phyloP scores from a whole-genome alignment of 2,113 vertebrate genomes.

The Fulmarus glacialis region DNA sequence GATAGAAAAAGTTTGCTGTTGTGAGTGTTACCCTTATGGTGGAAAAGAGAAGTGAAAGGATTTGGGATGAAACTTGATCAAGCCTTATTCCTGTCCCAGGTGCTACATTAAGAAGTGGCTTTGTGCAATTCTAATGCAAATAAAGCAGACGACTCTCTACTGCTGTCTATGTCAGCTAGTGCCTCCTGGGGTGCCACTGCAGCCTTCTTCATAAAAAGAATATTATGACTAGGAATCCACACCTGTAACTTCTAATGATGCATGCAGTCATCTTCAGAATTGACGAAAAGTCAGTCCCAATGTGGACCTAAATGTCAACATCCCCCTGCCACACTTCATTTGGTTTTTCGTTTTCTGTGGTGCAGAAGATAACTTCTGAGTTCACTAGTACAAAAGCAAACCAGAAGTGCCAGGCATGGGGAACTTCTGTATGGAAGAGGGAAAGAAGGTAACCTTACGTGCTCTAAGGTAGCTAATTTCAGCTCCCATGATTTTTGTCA shows the following conservation, averaged over 20 bases:
- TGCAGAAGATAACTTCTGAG: neutral
- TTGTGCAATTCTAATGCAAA: neutral
- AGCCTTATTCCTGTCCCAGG: neutral
- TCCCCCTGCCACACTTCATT: accelerated
- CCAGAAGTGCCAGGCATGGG: neutral
- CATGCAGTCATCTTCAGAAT: neutral
- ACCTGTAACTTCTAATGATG: accelerated
- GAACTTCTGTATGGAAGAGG: neutral
- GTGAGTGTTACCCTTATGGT: neutral
- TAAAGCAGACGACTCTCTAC: neutral
- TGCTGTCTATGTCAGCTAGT: neutral
- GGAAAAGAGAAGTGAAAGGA: neutral
- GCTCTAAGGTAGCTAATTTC: neutral
- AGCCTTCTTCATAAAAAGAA: neutral
- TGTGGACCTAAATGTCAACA: neutral
- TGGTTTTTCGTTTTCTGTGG: neutral
- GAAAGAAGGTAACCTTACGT: neutral
- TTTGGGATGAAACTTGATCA: neutral
- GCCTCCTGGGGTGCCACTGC: neutral
- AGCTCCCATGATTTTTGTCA: neutral
- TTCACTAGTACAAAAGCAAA: neutral
- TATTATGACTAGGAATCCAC: neutral
- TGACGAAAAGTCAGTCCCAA: neutral
- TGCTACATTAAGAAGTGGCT: neutral
- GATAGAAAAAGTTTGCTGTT: neutral